A percentile compares a stretch with the other conserved stretches of the same genome.
Conservation (phyloP, 1,140 invertebrate genomes). For the Gryon sp. region DNA sequence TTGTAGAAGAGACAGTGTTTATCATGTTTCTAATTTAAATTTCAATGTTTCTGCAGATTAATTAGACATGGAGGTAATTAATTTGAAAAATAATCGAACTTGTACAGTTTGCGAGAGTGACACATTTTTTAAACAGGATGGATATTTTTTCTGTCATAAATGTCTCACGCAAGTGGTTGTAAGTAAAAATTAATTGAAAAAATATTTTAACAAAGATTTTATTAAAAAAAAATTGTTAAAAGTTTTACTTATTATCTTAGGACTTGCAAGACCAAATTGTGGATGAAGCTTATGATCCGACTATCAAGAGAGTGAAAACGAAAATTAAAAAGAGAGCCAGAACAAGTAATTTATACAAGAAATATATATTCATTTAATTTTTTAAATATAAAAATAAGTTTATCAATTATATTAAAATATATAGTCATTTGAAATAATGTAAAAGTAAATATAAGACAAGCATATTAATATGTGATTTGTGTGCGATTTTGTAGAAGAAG, state of each 20-base stretch:
- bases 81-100: neutral
- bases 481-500: neutral
- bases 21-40: no score
- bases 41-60: no score
- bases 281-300: constrained; percentile 60
- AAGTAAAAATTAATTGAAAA: constrained; percentile 10
- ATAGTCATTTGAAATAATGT: neutral
- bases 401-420: neutral
- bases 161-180: constrained; percentile 81
- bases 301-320: constrained; percentile 58
- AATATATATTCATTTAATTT: constrained; percentile 18
- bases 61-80: no score
- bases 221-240: neutral
- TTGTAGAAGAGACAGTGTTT: no score
- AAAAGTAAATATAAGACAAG: no score
- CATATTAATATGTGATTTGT: no score
- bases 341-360: constrained; percentile 33
- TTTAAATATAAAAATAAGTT: neutral
- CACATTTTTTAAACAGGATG: constrained; percentile 78
- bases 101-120: constrained; percentile 77
- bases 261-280: constrained; percentile 76
- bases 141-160: constrained; percentile 80
- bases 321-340: constrained; percentile 51
- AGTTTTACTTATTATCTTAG: constrained; percentile 58
- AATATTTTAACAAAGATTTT: no score